Base-by-base conservation (phyloP, 2,888 invertebrate genomes). In the Acanthosepion esculentum region DNA sequence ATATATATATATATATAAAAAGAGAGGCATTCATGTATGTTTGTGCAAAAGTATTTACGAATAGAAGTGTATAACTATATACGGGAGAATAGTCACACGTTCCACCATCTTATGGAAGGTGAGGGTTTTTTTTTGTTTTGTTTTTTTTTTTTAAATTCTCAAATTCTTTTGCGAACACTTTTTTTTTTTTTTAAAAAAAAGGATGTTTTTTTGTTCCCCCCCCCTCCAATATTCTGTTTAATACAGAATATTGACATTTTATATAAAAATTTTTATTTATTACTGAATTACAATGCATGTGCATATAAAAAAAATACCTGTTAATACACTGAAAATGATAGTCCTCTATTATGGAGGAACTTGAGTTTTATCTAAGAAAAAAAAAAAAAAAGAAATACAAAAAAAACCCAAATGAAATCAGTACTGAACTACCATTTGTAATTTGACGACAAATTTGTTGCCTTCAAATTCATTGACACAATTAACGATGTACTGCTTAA, bases 371-470 rank as follows among this genome's bases (percentile, higher is more conserved):
- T 78, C 78, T 78, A 78, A 78, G n/a, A 33, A 78, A 78, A 41
- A 41, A 41, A 41, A 78, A 18, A 33, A 78, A 78, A 41, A 2
- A 41, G 7, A 78, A 78, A 78, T n/a, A 23, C 18, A 78, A 33
- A 78, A 78, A 78, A 41, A 41, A 41, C 2, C 2, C 1, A 41
- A 41, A 41, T 41, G 23, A 78, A n/a, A 78, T 78, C 78, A 78
- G 78, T 78, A 78, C 78, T 78, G 78, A 78, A 78, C 78, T 78
- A 78, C 78, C 78, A 78, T 78, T 78, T 78, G 78, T 78, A 78
- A 78, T 78, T 78, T 78, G 78, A 78, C 78, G 78, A 78, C 78
- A 78, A 78, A 78, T 78, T 78, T 78, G 78, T 33, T 78, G 78
- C 78, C 78, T 78, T 78, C 78, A 78, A 78, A 78, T 78, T 78